Conservation (phyloP, 2,113 vertebrate genomes). For the Gopherus evgoodei region DNA sequence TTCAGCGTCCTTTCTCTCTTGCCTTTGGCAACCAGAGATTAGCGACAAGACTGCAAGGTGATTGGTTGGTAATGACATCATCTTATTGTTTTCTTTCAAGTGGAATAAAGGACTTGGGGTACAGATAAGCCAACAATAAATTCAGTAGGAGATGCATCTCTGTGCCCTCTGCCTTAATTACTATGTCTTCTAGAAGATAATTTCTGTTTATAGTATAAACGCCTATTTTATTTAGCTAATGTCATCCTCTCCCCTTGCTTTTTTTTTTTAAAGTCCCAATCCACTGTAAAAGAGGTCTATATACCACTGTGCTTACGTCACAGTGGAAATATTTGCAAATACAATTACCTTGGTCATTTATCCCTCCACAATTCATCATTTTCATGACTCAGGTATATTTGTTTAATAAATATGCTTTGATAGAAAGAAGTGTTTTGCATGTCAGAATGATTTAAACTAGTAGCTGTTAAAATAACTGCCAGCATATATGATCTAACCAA, state of each 20-base stretch:
- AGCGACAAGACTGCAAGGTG: background rate
- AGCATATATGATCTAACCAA: background rate
- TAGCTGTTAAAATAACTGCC: background rate
- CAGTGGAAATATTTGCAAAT: background rate
- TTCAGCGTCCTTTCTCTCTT: background rate
- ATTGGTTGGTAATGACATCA: background rate
- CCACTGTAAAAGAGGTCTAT: background rate
- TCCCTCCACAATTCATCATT: background rate
- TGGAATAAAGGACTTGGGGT: background rate
- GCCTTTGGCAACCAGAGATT: rapidly evolving
- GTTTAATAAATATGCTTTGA: background rate
- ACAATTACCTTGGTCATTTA: background rate
- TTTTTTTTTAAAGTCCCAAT: background rate
- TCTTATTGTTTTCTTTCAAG: background rate
- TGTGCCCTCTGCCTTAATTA: background rate
- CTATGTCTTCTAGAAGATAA: background rate
- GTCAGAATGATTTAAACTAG: background rate
- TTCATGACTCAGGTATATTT: background rate
- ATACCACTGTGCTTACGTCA: background rate
- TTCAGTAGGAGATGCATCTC: background rate
- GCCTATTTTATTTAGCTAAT: background rate
- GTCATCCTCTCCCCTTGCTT: background rate
- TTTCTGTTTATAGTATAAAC: background rate
- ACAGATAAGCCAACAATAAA: background rate
- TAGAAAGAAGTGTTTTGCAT: background rate